Evolutionary conservation across 2,888 invertebrate genomes (phyloP), one percentile per base, ranked within the genome.

Genomic region (Gibbula magus): DNA sequence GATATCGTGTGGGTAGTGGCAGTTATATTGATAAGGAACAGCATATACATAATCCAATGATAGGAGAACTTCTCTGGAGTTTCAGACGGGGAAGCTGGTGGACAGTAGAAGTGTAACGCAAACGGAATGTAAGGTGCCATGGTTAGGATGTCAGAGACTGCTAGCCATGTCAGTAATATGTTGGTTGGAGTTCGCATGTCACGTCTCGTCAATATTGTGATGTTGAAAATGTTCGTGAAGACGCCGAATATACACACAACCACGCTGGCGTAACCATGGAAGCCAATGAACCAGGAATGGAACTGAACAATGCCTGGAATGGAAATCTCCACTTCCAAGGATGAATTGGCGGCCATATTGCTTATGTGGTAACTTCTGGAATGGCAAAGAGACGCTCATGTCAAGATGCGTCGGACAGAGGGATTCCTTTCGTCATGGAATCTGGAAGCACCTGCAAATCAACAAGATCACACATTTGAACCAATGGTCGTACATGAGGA

Each of bases 61-160:
- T 89, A 89, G 25, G 90, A 88, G 86, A 89, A 90, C 74, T 88
- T 87, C 73, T 88, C 88, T 2, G 90, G 88, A 1, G 86, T 83
- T 3, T 77, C 80, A 8, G 81, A 81, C 1, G 86, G 84, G 18
- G 83, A 80, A 16, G 85, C 78, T 13, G 87, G 87, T 39, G 89
- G 88, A 83, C 89, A 87, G 84, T 89, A 91, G 83, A 92, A 92
- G 83, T 97, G 96, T 78, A 96, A 94, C 3, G 96, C 96, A 92
- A 96, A 98, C 0, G 98, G 98, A 86, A 98, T 96, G 93, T 98
- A 98, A 88, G 97, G 98, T n/a, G 92, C 82, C 88, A 98, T 98
- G 18, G 98, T 97, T 18, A 97, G 94, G 51, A 98, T 94, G 92
- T 98, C 98, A 18, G 98, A 96, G 13, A 98, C 95, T 0, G 98